Evolutionary conservation across 1,140 invertebrate species (phyloP), one percentile per base, ranked within the genome.

Genomic region (Phortica variegata): DNA sequence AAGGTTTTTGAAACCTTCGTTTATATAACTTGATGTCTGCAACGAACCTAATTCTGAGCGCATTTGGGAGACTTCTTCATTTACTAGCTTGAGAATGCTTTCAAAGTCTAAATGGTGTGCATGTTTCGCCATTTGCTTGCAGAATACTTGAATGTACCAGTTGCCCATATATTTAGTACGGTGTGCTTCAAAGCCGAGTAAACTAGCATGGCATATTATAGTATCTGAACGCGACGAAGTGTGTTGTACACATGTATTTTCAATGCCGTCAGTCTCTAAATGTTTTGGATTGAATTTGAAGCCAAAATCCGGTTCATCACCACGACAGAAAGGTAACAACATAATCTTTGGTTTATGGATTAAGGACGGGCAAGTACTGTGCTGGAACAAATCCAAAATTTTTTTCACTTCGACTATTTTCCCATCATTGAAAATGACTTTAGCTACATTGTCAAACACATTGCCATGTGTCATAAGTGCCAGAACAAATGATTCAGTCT

Each of bases 81-180:
- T 34, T 5, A 88, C 86, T 54, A 83, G 79, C 53, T 80, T 82
- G 32, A 90, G 77, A 54, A 91, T 80, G 59, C 84, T 80, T 51
- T 83, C 80, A 16, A 91, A 59, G 61, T 87, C 80, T 21, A 77
- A 78, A 55, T 83, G 74, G 56, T 82, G 77, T 7, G 87, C 87
- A 59, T 84, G 73, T 37, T 83, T 79, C 76, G 87, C 87, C 65
- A 91, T 88, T 49, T 85, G 80, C 61, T 86, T 78, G 73, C 88
- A 91, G 38, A 91, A 77, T 43, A 82, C 79, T 63, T 89, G 85
- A 43, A 91, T 86, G 61, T 87, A 90, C 86, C 87, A 90, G 43
- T 85, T 86, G 13, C 89, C 89, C 17, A 60, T 61, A 6, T 63
- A 47, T 0, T 47, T 61, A 73, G 90, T 85, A 34, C 89, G 78